Conservation (phyloP, 2,797 vertebrate genomes). For the Enteromius unitaeniatus region DNA sequence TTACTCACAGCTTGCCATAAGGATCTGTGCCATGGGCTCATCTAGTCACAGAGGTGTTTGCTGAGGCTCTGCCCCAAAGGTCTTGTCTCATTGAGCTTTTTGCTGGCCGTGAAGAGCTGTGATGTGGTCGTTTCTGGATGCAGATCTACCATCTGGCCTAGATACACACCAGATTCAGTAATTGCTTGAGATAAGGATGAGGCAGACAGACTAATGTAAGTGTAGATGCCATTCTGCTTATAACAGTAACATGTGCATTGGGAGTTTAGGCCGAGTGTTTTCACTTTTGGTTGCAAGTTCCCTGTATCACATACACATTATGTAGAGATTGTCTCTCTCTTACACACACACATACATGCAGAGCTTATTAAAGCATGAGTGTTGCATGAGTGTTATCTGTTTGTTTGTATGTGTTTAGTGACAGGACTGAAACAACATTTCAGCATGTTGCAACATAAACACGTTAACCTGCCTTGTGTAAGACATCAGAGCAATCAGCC, state of each 20-base stretch:
- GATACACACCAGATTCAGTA: not conserved
- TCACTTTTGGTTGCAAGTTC: not conserved
- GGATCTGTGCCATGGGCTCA: not conserved
- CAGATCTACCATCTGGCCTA: not conserved
- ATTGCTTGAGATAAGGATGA: not conserved
- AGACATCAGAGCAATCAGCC: conserved; percentile 4
- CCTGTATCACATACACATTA: not conserved
- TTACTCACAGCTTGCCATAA: too few species aligned
- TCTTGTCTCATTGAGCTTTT: not conserved
- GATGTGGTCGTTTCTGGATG: not conserved
- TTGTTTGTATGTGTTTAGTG: conserved; percentile 14
- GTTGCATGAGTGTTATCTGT: conserved; percentile 22
- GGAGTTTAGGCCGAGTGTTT: not conserved
- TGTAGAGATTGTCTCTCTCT: not conserved
- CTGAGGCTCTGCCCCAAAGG: not conserved
- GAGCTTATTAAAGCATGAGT: conserved; percentile 24
- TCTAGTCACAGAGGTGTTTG: not conserved
- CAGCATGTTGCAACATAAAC: not conserved
- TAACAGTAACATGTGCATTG: not conserved
- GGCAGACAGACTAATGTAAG: not conserved
- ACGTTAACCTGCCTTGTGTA: conserved; percentile 29
- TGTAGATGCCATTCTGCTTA: not conserved
- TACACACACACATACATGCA: not conserved
- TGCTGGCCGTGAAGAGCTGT: not conserved
- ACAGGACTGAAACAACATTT: conserved; percentile 15